Evolutionary conservation across 1,140 invertebrate genomes (phyloP).

Genomic region (Drosophila setifemur): DNA sequence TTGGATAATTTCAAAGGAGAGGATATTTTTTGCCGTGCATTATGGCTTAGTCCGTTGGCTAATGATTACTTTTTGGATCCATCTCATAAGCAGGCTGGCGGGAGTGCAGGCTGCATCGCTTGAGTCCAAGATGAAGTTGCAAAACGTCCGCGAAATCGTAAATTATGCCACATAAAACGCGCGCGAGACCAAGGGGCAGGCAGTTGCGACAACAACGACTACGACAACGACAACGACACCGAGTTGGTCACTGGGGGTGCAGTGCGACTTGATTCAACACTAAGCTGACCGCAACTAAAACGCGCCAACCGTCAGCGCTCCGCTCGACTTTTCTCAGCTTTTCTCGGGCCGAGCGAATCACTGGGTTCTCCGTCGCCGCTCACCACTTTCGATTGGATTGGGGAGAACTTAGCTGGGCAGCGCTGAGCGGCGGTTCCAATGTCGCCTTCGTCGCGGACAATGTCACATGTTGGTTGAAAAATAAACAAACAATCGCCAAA

Average conservation of each 20-base stretch:
- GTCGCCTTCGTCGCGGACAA: slow-evolving; percentile 69
- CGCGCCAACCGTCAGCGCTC: slow-evolving; percentile 35
- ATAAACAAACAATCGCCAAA: slow-evolving; percentile 66
- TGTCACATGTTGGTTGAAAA: slow-evolving; percentile 62
- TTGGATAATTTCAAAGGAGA: neutral
- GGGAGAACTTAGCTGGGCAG: slow-evolving; percentile 11
- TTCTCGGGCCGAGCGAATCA: neutral
- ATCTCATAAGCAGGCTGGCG: slow-evolving; percentile 54
- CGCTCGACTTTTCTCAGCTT: slow-evolving; percentile 27
- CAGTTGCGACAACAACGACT: neutral
- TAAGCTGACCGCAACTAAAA: slow-evolving; percentile 57
- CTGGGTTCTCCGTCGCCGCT: slow-evolving; percentile 20
- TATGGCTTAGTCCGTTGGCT: slow-evolving; percentile 18
- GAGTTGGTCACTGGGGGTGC: slow-evolving; percentile 59
- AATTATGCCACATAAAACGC: slow-evolving; percentile 59
- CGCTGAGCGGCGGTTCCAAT: slow-evolving; percentile 56
- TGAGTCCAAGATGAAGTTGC: slow-evolving; percentile 32
- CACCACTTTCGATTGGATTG: slow-evolving; percentile 59
- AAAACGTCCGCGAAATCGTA: slow-evolving; percentile 51
- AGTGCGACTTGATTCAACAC: slow-evolving; percentile 52
- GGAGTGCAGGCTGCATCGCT: slow-evolving; percentile 62
- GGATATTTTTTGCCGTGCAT: slow-evolving; percentile 9
- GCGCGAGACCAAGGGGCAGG: slow-evolving; percentile 37
- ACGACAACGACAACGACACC: slow-evolving; percentile 37
- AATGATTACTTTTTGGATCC: slow-evolving; percentile 77